Percentiles rank a stretch among this genome's conserved stretches.
Conservation (phyloP, 2,888 invertebrate genomes). For the Nephrocerus scutellatus region DNA sequence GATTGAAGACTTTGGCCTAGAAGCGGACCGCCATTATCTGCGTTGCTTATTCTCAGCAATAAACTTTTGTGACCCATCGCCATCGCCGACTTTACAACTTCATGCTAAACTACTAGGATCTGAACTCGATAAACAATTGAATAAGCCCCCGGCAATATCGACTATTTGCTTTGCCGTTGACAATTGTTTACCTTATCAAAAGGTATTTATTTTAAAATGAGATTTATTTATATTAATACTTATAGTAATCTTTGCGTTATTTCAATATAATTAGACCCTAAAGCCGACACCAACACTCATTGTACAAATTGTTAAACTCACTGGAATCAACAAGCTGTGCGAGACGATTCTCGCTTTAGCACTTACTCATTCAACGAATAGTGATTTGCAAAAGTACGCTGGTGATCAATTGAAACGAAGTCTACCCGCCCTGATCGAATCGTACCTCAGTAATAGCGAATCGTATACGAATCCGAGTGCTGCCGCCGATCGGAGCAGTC, state of each 20-base stretch:
- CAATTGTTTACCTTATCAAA: slow-evolving; percentile 68
- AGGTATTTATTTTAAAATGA: slow-evolving; percentile 49
- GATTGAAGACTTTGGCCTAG: slow-evolving; percentile 85
- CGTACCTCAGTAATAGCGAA: slow-evolving; percentile 71
- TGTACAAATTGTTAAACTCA: slow-evolving; percentile 74
- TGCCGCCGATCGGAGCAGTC: slow-evolving; percentile 54
- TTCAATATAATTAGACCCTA: slow-evolving; percentile 59
- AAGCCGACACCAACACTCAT: slow-evolving; percentile 75
- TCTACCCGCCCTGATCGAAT: slow-evolving; percentile 76
- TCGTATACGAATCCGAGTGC: slow-evolving; percentile 58
- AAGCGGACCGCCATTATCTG: slow-evolving; percentile 94
- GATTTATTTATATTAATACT: neutral
- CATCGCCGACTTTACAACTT: slow-evolving; percentile 50
- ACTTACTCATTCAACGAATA: slow-evolving; percentile 70
- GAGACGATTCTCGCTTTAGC: slow-evolving; percentile 87
- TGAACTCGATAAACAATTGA: slow-evolving; percentile 70
- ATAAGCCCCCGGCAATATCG: slow-evolving; percentile 80
- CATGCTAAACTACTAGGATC: slow-evolving; percentile 71
- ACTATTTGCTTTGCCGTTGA: slow-evolving; percentile 85
- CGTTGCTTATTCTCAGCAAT: slow-evolving; percentile 88
- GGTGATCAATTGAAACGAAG: slow-evolving; percentile 72
- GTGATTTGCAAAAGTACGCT: slow-evolving; percentile 67
- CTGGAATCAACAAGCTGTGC: slow-evolving; percentile 80
- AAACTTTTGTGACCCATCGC: slow-evolving; percentile 64
- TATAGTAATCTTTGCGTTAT: neutral